Evolutionary conservation across 2,888 invertebrate genomes (phyloP), one percentile per base, ranked within the genome.

Genomic region (Neoscelio sp.): DNA sequence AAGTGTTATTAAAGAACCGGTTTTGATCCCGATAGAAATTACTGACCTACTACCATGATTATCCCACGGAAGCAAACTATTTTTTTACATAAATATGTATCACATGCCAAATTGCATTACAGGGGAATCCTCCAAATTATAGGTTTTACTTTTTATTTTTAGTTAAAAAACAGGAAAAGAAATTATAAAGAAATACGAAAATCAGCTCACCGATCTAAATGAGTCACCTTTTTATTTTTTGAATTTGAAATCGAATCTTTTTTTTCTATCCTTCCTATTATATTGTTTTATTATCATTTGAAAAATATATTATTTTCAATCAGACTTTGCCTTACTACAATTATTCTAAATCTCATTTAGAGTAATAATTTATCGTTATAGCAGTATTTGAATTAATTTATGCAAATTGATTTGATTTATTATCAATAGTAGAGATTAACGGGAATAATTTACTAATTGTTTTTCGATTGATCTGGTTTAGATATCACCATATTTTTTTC

Each of bases 1-100:
- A 78, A 75, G 64, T 64, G 73, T 62, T 52, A 64, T 68, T 58
- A 60, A 79, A 28, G 20, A 77, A 65, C 62, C 15, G 12, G 54
- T 67, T 74, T 48, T 67, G 7, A 6, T 42, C 26, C 46, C 48
- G 28, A 78, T 74, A 23, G 62, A 75, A 46, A 67, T 50, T 67
- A 50, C n/a, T 35, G 33, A 13, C 12, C 38, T 17, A 33, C 13
- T 13, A 28, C 15, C 15, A 28, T 48, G 23, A 48, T 28, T 20
- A 10, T 44, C 10, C 33, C 5, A 33, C n/a, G n/a, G n/a, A n/a
- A n/a, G n/a, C n/a, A n/a, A n/a, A n/a, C n/a, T n/a, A n/a, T n/a
- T n/a, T n/a, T n/a, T n/a, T n/a, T n/a, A n/a, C n/a, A n/a, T n/a
- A 33, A 33, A 28, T 8, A 28, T 8, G 7, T 5, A 1, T 28